phyloP scores from a whole-genome alignment of 1,140 invertebrate genomes.

The Arctopsyche grandis region DNA sequence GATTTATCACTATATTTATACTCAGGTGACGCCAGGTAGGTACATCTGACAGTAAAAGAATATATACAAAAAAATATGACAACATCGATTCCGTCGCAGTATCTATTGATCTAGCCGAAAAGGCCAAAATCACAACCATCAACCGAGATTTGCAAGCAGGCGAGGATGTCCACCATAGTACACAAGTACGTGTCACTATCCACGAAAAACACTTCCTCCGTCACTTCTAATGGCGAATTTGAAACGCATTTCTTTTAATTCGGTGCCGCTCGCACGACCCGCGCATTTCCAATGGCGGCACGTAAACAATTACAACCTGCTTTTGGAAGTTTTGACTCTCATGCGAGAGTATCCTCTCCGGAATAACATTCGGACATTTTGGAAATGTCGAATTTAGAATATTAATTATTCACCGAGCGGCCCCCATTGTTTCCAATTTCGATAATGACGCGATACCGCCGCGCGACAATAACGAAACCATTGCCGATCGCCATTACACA shows the following conservation, averaged over 20 bases:
- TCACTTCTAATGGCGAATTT: conserved; percentile 5
- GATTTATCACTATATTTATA: no score
- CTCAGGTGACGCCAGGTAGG: no score
- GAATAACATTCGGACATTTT: not conserved
- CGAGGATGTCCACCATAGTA: not conserved
- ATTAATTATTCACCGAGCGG: conserved; percentile 33
- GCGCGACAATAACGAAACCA: not conserved
- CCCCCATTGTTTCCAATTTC: conserved; percentile 21
- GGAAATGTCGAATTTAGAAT: not conserved
- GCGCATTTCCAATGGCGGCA: not conserved
- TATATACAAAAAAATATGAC: no score
- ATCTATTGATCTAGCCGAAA: not conserved
- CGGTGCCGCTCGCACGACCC: not conserved
- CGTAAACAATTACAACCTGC: conserved; percentile 30
- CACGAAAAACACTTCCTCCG: not conserved
- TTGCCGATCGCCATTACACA: conserved; percentile 20
- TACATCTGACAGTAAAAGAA: no score
- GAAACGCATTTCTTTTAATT: not conserved
- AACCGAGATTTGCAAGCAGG: not conserved
- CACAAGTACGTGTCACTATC: not conserved
- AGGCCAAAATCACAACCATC: not conserved
- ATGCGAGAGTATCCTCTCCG: no score
- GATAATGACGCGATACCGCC: conserved; percentile 35
- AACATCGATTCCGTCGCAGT: no score
- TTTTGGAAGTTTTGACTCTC: not conserved